A percentile compares a stretch with the other conserved stretches of the same genome.
These are phyloP conservation scores for Cyclina sinensis DNA, from an alignment of 1,140 invertebrate species.

Conservation along the genomic window DNA sequence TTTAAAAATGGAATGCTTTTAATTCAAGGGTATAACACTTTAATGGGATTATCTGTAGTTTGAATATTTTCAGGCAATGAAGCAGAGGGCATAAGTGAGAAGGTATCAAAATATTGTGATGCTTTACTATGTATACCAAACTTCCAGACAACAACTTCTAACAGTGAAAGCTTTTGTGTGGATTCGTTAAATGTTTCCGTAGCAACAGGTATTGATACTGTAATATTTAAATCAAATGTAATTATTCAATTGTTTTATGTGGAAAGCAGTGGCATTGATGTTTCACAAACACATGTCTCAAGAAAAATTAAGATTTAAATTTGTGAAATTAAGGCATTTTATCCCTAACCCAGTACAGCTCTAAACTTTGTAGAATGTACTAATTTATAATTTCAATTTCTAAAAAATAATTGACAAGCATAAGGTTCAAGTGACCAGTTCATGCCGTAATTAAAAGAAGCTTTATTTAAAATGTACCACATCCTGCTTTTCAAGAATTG, in stretches of 20 bases:
- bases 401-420: too few relatives aligned
- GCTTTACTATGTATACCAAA: slow-evolving; percentile 30
- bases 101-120: slow-evolving; percentile 37
- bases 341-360: too few relatives aligned
- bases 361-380: too few relatives aligned
- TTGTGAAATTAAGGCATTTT: neutral
- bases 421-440: too few relatives aligned
- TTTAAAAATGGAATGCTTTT: too few relatives aligned
- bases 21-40: too few relatives aligned
- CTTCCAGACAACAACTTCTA: neutral
- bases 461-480: too few relatives aligned
- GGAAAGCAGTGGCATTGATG: neutral
- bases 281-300: neutral
- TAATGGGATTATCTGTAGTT: too few relatives aligned
- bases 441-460: too few relatives aligned
- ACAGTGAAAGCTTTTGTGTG: neutral
- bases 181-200: slow-evolving; percentile 59
- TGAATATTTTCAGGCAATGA: slow-evolving; percentile 46
- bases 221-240: neutral
- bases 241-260: neutral
- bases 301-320: neutral
- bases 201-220: slow-evolving; percentile 43
- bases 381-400: too few relatives aligned
- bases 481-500: too few relatives aligned
- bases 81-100: slow-evolving; percentile 31